A percentile compares a stretch with the other conserved stretches of the same genome.
phyloP scores from a whole-genome alignment of 1,140 invertebrate species.

The Drosophila simulans region DNA sequence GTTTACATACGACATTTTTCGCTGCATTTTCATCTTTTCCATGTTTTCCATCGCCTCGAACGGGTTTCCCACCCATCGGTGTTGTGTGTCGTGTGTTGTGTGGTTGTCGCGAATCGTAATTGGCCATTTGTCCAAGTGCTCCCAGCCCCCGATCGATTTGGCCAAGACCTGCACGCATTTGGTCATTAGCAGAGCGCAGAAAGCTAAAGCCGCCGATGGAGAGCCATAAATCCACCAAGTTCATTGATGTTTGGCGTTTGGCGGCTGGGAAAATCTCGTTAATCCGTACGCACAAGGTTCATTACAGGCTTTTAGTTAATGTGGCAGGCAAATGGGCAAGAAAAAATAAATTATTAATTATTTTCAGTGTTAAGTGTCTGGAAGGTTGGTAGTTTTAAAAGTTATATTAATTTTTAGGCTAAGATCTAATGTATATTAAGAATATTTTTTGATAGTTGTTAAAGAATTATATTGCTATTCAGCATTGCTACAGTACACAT shows the following conservation, averaged over 20 bases:
- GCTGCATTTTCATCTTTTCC: constrained; percentile 53
- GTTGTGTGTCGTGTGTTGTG: background rate
- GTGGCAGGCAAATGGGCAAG: too few relatives aligned
- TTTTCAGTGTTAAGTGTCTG: too few relatives aligned
- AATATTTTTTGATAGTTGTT: too few relatives aligned
- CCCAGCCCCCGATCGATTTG: constrained; percentile 27
- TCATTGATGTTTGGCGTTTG: constrained; percentile 35
- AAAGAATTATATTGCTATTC: too few relatives aligned
- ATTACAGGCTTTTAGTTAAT: background rate
- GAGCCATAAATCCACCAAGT: constrained; percentile 28
- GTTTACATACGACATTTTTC: constrained; percentile 73
- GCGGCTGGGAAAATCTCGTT: background rate
- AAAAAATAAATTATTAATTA: too few relatives aligned
- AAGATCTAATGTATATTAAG: too few relatives aligned
- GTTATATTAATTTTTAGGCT: too few relatives aligned
- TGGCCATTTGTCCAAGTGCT: constrained; percentile 63
- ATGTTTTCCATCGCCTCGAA: constrained; percentile 33
- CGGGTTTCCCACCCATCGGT: constrained; percentile 44
- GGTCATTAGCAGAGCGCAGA: constrained; percentile 45
- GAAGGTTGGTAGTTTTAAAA: too few relatives aligned
- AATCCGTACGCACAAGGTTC: background rate
- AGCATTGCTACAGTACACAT: too few relatives aligned
- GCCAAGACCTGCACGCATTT: constrained; percentile 48
- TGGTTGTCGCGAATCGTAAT: constrained; percentile 51
- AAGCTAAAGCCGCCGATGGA: constrained; percentile 8